A percentile compares a stretch with the other conserved stretches of the same genome.
Evolutionary conservation across 2,113 vertebrate genomes (phyloP).

Genomic region (Alaudala cheleensis): DNA sequence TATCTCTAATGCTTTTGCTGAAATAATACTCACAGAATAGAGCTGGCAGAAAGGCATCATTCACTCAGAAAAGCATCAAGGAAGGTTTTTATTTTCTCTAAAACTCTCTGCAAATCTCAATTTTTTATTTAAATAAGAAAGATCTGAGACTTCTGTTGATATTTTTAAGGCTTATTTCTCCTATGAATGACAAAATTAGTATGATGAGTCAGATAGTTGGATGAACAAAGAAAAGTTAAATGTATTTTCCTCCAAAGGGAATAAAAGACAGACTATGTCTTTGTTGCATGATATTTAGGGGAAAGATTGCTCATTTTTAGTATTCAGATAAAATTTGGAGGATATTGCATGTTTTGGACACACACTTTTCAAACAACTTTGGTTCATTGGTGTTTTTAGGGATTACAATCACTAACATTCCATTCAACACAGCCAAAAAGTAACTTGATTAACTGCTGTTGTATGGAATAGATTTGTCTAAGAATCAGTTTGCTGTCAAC

Average conservation of each 20-base stretch:
- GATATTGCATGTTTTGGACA: constrained; percentile 2
- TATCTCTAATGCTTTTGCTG: background rate
- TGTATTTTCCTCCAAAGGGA: constrained; percentile 10
- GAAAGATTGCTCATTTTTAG: constrained; percentile 21
- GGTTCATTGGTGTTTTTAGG: constrained; percentile 57
- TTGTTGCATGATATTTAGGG: constrained; percentile 28
- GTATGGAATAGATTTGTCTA: constrained; percentile 49
- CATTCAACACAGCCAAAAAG: constrained; percentile 31
- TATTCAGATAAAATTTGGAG: constrained; percentile 58
- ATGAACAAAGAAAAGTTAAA: constrained; percentile 2
- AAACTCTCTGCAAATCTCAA: background rate
- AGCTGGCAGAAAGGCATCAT: background rate
- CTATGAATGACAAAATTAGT: constrained; percentile 46
- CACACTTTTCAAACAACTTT: constrained; percentile 54
- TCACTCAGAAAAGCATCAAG: background rate
- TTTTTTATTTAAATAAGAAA: constrained; percentile 18
- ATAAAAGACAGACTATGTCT: background rate
- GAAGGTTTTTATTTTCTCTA: background rate
- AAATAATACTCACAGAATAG: background rate
- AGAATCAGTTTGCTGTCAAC: constrained; percentile 65
- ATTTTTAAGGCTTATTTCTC: constrained; percentile 41
- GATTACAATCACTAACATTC: background rate
- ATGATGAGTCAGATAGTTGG: background rate
- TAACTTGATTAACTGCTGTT: constrained; percentile 50
- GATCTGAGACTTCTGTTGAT: background rate